A percentile compares a stretch with the other conserved stretches of the same genome.
Evolutionary conservation across 2,888 invertebrate genomes (phyloP).

Genomic region (Caenorhabditis sp.): DNA sequence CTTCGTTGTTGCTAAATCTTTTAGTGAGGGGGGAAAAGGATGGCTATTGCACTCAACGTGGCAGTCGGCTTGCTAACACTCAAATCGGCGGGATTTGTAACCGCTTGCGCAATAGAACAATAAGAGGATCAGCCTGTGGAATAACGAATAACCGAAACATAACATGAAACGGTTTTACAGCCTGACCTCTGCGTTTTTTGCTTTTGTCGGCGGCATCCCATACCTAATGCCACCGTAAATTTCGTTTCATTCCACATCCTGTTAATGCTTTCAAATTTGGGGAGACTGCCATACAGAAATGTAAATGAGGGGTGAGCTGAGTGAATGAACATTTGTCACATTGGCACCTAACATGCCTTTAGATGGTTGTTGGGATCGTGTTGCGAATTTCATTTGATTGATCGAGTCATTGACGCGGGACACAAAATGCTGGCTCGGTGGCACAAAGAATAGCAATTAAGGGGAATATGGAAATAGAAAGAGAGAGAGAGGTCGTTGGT

Average conservation of each 20-base stretch:
- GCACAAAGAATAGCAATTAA: constrained; percentile 62
- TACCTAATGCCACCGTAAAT: not conserved
- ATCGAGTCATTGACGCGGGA: constrained; percentile 37
- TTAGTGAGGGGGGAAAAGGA: not conserved
- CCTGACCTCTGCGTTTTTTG: constrained; percentile 51
- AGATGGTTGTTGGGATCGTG: constrained; percentile 29
- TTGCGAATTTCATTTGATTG: constrained; percentile 59
- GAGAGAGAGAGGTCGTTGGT: constrained; percentile 32
- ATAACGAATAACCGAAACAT: constrained; percentile 54
- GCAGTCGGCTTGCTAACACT: constrained; percentile 40
- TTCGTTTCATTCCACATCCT: not conserved
- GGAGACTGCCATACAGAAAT: constrained; percentile 9
- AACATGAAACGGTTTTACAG: constrained; percentile 56
- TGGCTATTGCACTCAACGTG: constrained; percentile 20
- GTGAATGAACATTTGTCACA: constrained; percentile 50
- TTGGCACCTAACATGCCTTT: constrained; percentile 62
- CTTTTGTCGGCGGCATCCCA: constrained; percentile 25
- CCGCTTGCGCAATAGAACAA: constrained; percentile 60
- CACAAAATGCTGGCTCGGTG: constrained; percentile 39
- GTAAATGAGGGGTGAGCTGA: constrained; percentile 40
- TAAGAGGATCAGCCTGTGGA: constrained; percentile 56
- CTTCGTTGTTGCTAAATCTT: not conserved
- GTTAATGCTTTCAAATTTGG: constrained; percentile 36
- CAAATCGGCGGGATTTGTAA: constrained; percentile 55
- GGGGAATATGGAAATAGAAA: constrained; percentile 53